Conservation (phyloP, 2,113 vertebrate genomes). For the Zootoca vivipara region DNA sequence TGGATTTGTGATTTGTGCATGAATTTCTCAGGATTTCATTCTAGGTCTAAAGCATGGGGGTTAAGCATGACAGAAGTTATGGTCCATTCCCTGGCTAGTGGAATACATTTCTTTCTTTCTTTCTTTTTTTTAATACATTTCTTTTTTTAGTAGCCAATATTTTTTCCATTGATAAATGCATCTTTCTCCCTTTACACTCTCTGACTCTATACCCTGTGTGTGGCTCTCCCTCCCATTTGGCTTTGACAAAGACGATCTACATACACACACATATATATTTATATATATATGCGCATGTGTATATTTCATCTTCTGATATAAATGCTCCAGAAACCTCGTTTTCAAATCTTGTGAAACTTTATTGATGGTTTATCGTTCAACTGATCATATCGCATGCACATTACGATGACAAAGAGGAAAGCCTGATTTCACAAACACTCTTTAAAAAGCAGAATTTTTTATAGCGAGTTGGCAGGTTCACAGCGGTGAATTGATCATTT, state of each 20-base stretch:
- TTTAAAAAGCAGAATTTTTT: constrained; percentile 92
- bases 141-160: constrained; percentile 22
- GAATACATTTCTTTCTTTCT: constrained; percentile 22
- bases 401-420: constrained; percentile 93
- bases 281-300: not conserved
- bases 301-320: constrained; percentile 70
- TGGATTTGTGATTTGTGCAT: not conserved
- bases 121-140: constrained; percentile 24
- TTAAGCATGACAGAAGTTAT: not conserved
- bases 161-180: not conserved
- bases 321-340: constrained; percentile 79
- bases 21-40: not conserved
- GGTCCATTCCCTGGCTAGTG: constrained; percentile 42
- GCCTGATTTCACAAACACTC: constrained; percentile 92
- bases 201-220: not conserved
- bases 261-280: not conserved
- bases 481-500: constrained; percentile 85
- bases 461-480: constrained; percentile 91
- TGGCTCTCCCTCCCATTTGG: constrained; percentile 42
- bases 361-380: constrained; percentile 97
- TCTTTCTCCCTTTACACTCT: not conserved
- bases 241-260: constrained; percentile 60
- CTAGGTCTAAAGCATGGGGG: not conserved
- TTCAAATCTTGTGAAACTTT: constrained; percentile 94
- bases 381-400: constrained; percentile 96